phyloP scores from a whole-genome alignment of 2,797 vertebrate species.

The Xerus rutilus region DNA sequence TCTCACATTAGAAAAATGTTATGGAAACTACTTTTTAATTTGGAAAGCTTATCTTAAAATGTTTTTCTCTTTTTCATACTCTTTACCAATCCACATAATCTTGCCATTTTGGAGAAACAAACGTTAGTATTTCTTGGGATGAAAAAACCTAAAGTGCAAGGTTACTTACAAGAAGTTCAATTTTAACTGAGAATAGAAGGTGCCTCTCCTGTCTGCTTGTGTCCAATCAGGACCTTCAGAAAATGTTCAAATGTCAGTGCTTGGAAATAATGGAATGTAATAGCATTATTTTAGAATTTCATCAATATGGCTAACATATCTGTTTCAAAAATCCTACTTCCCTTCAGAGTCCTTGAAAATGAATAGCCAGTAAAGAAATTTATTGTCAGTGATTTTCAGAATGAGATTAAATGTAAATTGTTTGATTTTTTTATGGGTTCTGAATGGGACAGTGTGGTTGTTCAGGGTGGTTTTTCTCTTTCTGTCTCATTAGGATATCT shows the following conservation, averaged over 20 bases:
- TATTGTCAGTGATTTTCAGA: slow-evolving; percentile 49
- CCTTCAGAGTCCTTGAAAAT: slow-evolving; percentile 44
- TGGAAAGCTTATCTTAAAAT: not conserved
- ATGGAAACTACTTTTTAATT: not conserved
- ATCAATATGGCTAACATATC: not conserved
- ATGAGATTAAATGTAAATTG: slow-evolving; percentile 20
- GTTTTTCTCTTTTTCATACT: not conserved
- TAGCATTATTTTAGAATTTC: slow-evolving; percentile 24
- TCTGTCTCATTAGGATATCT: slow-evolving; percentile 3
- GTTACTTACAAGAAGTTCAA: not conserved
- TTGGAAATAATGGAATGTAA: not conserved
- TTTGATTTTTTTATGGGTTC: slow-evolving; percentile 27
- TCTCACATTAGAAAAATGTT: not conserved
- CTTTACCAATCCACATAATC: slow-evolving; percentile 36
- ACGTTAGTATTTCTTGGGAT: slow-evolving; percentile 3
- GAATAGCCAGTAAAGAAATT: slow-evolving; percentile 24
- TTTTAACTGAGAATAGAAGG: slow-evolving; percentile 17
- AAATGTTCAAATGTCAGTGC: slow-evolving; percentile 3
- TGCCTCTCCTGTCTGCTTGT: not conserved
- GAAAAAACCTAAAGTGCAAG: not conserved
- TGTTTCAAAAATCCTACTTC: not conserved
- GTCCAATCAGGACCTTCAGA: not conserved
- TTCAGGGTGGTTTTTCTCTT: not conserved
- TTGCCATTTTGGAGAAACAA: slow-evolving; percentile 39
- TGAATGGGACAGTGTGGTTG: not conserved